These are phyloP conservation scores for Florisuga fusca DNA, from an alignment of 2,797 vertebrate genomes.

Conservation along the genomic window DNA sequence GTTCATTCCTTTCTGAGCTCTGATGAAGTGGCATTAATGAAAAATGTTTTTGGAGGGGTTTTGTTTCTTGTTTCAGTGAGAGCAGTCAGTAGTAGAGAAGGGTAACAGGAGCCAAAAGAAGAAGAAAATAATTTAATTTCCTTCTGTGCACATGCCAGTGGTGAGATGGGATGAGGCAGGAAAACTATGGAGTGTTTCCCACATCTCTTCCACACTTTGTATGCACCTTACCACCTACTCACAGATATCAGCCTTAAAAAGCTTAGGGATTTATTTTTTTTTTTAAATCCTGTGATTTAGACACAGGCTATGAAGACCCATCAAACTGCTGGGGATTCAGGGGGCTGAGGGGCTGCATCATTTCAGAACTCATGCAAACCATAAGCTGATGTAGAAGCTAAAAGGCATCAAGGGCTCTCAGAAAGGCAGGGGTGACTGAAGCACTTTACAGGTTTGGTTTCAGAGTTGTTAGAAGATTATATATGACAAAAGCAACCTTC, in stretches of 20 bases:
- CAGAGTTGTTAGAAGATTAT: neutral
- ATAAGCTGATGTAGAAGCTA: neutral
- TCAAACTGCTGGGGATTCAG: neutral
- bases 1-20: neutral
- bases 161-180: neutral
- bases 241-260: neutral
- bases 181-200: fast-evolving
- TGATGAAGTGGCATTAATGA: neutral
- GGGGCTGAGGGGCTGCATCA: neutral
- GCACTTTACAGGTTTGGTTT: neutral
- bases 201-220: neutral
- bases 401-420: neutral
- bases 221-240: neutral
- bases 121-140: neutral
- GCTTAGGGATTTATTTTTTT: neutral
- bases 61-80: neutral
- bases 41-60: neutral
- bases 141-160: fast-evolving
- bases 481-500: neutral
- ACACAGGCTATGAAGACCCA: neutral
- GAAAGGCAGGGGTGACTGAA: neutral
- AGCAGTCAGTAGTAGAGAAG: neutral
- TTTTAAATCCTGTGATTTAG: neutral
- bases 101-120: neutral
- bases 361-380: neutral